Evolutionary conservation across 2,797 vertebrate genomes (phyloP).

Genomic region (Heliangelus exortis): DNA sequence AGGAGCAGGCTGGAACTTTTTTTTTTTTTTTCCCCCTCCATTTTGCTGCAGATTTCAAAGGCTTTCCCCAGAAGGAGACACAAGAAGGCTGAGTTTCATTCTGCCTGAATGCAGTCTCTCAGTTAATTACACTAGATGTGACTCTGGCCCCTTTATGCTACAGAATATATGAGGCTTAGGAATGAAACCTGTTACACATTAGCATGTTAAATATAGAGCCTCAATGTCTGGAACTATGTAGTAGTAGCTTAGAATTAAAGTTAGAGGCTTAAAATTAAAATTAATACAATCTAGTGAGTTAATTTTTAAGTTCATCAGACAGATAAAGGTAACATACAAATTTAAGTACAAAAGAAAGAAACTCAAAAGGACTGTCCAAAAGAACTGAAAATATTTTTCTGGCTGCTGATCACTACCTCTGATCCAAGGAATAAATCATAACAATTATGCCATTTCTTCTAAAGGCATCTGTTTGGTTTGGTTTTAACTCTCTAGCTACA

Average conservation of each 20-base stretch:
- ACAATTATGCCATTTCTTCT: background rate
- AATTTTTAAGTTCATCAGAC: background rate
- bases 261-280: background rate
- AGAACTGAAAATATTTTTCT: background rate
- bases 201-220: background rate
- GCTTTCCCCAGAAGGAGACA: background rate
- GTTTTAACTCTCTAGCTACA: background rate
- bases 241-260: background rate
- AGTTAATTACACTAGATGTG: background rate
- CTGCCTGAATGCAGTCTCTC: background rate
- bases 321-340: background rate
- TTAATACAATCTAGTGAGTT: no score
- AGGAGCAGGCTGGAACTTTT: conserved; percentile 15
- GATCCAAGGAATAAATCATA: background rate
- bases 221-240: background rate
- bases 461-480: background rate
- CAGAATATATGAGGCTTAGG: conserved; percentile 27
- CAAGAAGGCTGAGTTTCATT: background rate
- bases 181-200: conserved; percentile 38
- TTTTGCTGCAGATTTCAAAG: conserved; percentile 31
- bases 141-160: background rate
- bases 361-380: background rate
- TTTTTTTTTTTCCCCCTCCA: background rate
- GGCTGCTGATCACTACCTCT: background rate
- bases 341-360: background rate